Base-by-base conservation (phyloP, 2,797 vertebrate species). In the Thalassophryne amazonica region DNA sequence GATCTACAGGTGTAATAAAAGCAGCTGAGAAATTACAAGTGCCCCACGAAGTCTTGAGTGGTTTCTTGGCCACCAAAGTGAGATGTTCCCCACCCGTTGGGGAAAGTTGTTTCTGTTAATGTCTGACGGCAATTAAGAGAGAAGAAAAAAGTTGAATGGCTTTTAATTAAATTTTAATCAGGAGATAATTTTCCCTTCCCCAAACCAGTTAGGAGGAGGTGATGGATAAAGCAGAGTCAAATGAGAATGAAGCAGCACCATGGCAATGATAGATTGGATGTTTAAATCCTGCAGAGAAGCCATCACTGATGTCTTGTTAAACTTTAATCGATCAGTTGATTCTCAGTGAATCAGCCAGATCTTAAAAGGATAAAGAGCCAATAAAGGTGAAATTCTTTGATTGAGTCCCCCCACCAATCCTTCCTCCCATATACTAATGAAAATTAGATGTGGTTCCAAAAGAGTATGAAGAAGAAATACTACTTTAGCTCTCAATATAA, bases 81-180 rank as follows among this genome's bases (percentile, higher is more conserved):
- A 58, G 59, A 70, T 51, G 56, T 50, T 45, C 15, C 62, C 33
- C 50, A 60, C 45, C 52, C 48, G 13, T 22, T 64, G 49, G 60
- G 55, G 53, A 53, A 70, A 60, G 60, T 69, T 70, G 63, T 76
- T 82, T 73, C 68, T 64, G 54, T 71, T 82, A 57, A 78, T 14
- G 7, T 31, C 11, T 8, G n/a, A 29, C 64, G 71, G 63, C 61
- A 66, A 23, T 36, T 49, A 37, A 60, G 60, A 54, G 69, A 62
- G 58, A 36, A 17, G 46, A 25, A 20, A 54, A 64, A 68, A 77
- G 76, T 71, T 78, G 87, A 89, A 89, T 81, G 60, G 73, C 70
- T 85, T 81, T 81, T 87, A 89, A 91, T 91, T 89, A 86, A 81
- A 91, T 85, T 89, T 90, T 87, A 91, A 91, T 90, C 88, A 87